These are phyloP conservation scores for Xanthostigma xanthostigma DNA, from an alignment of 2,888 invertebrate genomes.

Conservation along the genomic window DNA sequence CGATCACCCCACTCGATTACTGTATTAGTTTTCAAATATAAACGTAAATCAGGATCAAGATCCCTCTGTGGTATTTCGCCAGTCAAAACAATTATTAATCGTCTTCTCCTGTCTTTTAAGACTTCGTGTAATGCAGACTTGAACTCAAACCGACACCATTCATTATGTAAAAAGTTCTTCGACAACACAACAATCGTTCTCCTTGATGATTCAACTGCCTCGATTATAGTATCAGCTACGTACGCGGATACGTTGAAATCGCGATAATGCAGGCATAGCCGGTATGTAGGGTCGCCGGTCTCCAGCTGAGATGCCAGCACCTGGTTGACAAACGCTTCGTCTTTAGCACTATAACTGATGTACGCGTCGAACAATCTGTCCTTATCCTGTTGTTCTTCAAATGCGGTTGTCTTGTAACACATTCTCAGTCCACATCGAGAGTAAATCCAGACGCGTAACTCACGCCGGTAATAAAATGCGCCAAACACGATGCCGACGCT, in stretches of 20 bases:
- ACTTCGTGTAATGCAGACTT: conserved; percentile 85
- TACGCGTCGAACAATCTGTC: conserved; percentile 89
- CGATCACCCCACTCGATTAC: conserved; percentile 89
- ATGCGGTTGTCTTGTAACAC: conserved; percentile 70
- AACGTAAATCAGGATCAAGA: conserved; percentile 77
- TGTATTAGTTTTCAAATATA: conserved; percentile 80
- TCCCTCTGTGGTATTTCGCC: conserved; percentile 81
- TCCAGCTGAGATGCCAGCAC: conserved; percentile 79
- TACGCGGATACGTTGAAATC: conserved; percentile 80
- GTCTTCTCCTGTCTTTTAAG: conserved; percentile 69
- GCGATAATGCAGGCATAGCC: conserved; percentile 80
- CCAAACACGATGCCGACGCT: conserved; percentile 64
- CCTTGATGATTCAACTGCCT: conserved; percentile 81
- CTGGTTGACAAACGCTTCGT: conserved; percentile 81
- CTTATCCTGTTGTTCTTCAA: conserved; percentile 67
- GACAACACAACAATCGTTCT: conserved; percentile 82
- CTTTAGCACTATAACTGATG: conserved; percentile 86
- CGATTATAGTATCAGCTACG: conserved; percentile 82
- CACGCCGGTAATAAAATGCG: conserved; percentile 65
- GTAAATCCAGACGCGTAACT: conserved; percentile 73
- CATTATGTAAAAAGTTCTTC: conserved; percentile 84
- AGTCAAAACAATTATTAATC: conserved; percentile 78
- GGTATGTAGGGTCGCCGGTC: conserved; percentile 63
- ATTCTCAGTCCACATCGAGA: conserved; percentile 72
- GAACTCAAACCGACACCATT: conserved; percentile 92